Evolutionary conservation across 2,888 invertebrate species (phyloP).

Genomic region (Machimus atricapillus): DNA sequence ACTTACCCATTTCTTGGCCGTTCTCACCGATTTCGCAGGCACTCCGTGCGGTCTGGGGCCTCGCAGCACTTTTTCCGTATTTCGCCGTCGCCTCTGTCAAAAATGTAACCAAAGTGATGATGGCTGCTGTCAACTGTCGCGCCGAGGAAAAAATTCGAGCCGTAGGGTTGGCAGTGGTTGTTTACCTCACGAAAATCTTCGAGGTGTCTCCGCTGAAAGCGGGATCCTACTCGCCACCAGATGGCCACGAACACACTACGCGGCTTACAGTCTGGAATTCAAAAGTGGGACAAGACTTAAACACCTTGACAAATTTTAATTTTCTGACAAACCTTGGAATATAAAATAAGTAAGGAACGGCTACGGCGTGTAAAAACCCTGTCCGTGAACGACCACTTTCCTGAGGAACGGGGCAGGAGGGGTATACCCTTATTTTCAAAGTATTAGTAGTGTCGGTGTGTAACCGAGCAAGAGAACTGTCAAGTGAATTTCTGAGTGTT

Average conservation of each 20-base stretch:
- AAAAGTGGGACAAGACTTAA: background rate
- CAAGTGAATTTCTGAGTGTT: too few relatives aligned
- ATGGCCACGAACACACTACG: background rate
- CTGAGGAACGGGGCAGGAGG: too few relatives aligned
- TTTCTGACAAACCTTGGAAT: too few relatives aligned
- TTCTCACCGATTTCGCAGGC: background rate
- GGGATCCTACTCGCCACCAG: background rate
- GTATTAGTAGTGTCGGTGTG: too few relatives aligned
- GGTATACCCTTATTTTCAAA: too few relatives aligned
- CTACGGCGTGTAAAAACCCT: too few relatives aligned
- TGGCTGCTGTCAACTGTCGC: background rate
- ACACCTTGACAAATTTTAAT: background rate
- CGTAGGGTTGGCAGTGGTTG: background rate
- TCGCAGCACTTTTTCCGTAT: background rate
- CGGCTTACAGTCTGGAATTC: background rate
- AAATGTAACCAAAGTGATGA: background rate
- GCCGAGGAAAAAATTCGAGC: background rate
- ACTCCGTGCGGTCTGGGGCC: background rate
- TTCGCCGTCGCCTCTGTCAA: background rate
- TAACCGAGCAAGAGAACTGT: too few relatives aligned
- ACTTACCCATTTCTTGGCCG: conserved; percentile 72
- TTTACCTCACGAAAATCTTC: background rate
- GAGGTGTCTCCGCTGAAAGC: background rate
- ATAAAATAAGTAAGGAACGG: too few relatives aligned
- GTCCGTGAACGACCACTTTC: too few relatives aligned